Conservation (phyloP, 1,140 invertebrate species). For the Drosophila neocordata region DNA sequence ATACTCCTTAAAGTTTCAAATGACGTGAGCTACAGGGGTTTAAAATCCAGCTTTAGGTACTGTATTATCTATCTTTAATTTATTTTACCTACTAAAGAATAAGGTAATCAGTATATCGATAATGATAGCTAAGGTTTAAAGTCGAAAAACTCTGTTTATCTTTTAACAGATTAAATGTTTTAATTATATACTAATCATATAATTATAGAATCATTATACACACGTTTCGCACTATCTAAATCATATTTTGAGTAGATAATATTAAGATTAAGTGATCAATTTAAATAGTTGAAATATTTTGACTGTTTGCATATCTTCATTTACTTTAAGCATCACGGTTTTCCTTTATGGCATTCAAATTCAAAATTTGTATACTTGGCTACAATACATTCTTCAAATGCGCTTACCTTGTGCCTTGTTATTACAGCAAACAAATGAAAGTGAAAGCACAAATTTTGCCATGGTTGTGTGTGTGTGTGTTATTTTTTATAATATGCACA, state of each 20-base stretch:
- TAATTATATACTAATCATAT: background rate
- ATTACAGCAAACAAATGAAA: conserved; percentile 81
- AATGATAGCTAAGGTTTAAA: background rate
- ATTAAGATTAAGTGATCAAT: background rate
- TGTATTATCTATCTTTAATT: no score
- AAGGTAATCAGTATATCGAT: no score
- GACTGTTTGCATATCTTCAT: conserved; percentile 1
- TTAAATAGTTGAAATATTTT: background rate
- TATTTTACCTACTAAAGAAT: no score
- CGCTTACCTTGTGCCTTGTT: conserved; percentile 69
- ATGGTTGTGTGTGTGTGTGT: conserved; percentile 24
- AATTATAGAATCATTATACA: background rate
- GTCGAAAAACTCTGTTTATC: background rate
- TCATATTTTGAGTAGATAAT: background rate
- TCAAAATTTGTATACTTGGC: conserved; percentile 56
- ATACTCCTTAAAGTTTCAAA: no score
- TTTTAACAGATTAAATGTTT: background rate
- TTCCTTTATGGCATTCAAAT: conserved; percentile 42
- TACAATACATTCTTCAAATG: conserved; percentile 72
- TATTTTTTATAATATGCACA: conserved; percentile 37
- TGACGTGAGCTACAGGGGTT: no score
- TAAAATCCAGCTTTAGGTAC: no score
- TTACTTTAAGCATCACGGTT: background rate
- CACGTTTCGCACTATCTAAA: background rate
- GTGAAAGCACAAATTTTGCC: conserved; percentile 78